Conservation (phyloP, 1,140 invertebrate species). For the Proctacanthus coquilletti region DNA sequence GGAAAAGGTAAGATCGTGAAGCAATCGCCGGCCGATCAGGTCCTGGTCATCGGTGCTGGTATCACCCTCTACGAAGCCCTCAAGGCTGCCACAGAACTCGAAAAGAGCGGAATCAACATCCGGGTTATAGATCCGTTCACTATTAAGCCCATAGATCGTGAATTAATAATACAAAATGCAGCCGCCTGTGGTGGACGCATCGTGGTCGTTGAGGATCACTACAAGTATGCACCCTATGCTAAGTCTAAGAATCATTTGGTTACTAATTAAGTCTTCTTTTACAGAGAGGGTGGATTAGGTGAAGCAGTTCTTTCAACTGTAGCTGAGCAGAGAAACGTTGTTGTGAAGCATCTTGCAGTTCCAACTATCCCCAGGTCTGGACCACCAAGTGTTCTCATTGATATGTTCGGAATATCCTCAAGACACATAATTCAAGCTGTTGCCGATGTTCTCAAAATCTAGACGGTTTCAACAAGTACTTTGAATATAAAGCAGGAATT, state of each 20-base stretch:
- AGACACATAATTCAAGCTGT: slow-evolving; percentile 60
- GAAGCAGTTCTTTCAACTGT: slow-evolving; percentile 83
- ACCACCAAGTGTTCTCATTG: slow-evolving; percentile 64
- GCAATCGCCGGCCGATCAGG: slow-evolving; percentile 55
- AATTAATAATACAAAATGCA: slow-evolving; percentile 62
- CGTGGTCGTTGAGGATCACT: slow-evolving; percentile 95
- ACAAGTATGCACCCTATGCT: slow-evolving; percentile 68
- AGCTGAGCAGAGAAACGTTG: slow-evolving; percentile 49
- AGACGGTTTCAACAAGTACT: too few relatives aligned
- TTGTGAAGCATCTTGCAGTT: slow-evolving; percentile 80
- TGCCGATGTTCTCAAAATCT: slow-evolving; percentile 42
- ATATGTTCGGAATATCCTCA: slow-evolving; percentile 78
- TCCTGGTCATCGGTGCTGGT: slow-evolving; percentile 80
- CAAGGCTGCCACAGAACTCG: slow-evolving; percentile 65
- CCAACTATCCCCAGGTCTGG: slow-evolving; percentile 79
- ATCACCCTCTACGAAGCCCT: slow-evolving; percentile 87
- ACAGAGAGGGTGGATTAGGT: slow-evolving; percentile 71
- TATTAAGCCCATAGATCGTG: slow-evolving; percentile 84
- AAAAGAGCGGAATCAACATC: slow-evolving; percentile 47
- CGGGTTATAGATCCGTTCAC: slow-evolving; percentile 90
- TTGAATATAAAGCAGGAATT: too few relatives aligned
- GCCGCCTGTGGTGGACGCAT: slow-evolving; percentile 64
- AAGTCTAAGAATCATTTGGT: neutral
- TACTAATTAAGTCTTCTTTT: slow-evolving; percentile 5
- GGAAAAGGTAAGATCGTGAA: slow-evolving; percentile 70